phyloP scores from a whole-genome alignment of 2,113 vertebrate species.

The Festucalex cinctus region DNA sequence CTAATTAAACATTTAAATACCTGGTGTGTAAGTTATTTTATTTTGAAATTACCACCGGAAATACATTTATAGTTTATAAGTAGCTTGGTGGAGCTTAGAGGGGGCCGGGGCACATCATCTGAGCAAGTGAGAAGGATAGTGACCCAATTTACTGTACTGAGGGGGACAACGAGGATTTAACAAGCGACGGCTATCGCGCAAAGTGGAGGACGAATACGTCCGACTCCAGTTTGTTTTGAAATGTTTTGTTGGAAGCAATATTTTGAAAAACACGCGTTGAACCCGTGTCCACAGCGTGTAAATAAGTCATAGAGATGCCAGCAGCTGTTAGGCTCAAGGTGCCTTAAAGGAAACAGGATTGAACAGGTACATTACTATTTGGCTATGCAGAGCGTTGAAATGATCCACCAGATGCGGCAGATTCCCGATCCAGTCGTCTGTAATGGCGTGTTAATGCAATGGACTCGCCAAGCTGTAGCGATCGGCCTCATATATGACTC shows the following conservation, averaged over 20 bases:
- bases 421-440: slow-evolving; percentile 2
- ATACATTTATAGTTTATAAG: accelerated
- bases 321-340: slow-evolving; percentile 58
- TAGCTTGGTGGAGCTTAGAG: slow-evolving; percentile 9
- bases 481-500: slow-evolving; percentile 8
- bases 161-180: slow-evolving; percentile 12
- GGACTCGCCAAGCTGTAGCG: slow-evolving; percentile 10
- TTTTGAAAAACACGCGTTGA: background rate
- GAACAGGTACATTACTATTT: slow-evolving; percentile 34
- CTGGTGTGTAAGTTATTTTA: background rate
- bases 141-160: slow-evolving; percentile 40
- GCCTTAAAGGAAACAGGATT: slow-evolving; percentile 44
- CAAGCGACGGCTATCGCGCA: background rate
- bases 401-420: background rate
- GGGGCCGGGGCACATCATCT: slow-evolving; percentile 53
- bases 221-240: background rate
- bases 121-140: slow-evolving; percentile 14
- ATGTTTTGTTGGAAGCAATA: background rate
- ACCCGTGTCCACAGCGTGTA: background rate
- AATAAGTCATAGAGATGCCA: slow-evolving; percentile 31
- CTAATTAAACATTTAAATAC: background rate
- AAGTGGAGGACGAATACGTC: slow-evolving; percentile 23
- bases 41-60: slow-evolving; percentile 46
- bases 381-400: background rate
- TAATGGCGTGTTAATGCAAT: slow-evolving; percentile 4